Evolutionary conservation across 2,888 invertebrate genomes (phyloP).

Genomic region (Mylabris sibirica): DNA sequence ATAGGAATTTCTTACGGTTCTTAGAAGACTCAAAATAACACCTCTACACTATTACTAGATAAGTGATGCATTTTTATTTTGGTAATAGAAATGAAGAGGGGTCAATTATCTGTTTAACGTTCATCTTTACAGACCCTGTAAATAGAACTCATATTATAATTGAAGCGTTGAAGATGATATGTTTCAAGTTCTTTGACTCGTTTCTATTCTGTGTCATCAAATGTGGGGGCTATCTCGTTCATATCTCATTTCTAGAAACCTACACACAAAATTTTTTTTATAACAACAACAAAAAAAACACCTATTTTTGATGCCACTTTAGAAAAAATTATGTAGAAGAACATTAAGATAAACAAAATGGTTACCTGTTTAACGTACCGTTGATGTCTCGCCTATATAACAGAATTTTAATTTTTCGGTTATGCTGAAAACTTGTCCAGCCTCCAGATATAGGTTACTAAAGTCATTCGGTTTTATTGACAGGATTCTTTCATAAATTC

Average conservation of each 20-base stretch:
- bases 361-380: not conserved
- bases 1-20: too few relatives aligned
- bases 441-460: slow-evolving; percentile 8
- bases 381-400: not conserved
- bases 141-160: not conserved
- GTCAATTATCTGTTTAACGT: slow-evolving; percentile 4
- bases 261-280: not conserved
- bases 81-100: not conserved
- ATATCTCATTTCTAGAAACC: not conserved
- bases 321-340: not conserved
- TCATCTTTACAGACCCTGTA: not conserved
- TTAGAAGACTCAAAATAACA: not conserved
- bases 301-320: not conserved
- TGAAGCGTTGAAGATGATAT: not conserved
- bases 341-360: not conserved
- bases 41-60: not conserved
- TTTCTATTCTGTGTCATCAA: slow-evolving; percentile 7
- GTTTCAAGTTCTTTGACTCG: slow-evolving; percentile 1
- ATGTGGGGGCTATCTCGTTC: not conserved
- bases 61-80: not conserved
- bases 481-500: not conserved
- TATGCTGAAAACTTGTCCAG: not conserved
- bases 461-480: not conserved
- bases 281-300: not conserved
- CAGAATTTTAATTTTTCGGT: not conserved